Conservation (phyloP, 2,888 invertebrate species). For the Heteromurus nitidus region DNA sequence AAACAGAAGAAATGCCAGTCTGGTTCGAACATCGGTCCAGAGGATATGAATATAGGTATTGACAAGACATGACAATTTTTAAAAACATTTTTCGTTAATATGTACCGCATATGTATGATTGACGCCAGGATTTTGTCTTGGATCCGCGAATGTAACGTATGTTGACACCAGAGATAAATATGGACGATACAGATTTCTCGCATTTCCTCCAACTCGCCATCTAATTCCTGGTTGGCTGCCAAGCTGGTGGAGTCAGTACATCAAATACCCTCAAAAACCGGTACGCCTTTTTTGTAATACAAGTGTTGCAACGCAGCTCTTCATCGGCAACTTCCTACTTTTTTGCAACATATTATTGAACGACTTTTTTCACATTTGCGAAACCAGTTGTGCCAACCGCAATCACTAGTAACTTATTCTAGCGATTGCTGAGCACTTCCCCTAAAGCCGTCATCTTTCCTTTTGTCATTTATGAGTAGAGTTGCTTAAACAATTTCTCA, state of each 20-base stretch:
- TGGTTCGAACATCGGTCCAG: conserved; percentile 82
- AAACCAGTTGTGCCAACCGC: too few relatives aligned
- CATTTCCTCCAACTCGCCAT: conserved; percentile 93
- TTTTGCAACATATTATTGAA: too few relatives aligned
- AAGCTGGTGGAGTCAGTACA: conserved; percentile 95
- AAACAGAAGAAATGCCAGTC: conserved; percentile 81
- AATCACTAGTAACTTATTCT: too few relatives aligned
- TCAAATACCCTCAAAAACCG: conserved; percentile 92
- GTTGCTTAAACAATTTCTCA: too few relatives aligned
- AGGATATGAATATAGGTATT: conserved; percentile 92
- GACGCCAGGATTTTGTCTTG: conserved; percentile 86
- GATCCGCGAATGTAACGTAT: conserved; percentile 87
- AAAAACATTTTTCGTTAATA: conserved; percentile 43
- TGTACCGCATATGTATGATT: too few relatives aligned
- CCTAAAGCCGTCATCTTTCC: too few relatives aligned
- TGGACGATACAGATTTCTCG: conserved; percentile 92
- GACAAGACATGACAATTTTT: background rate
- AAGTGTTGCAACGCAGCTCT: too few relatives aligned
- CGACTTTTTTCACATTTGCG: too few relatives aligned
- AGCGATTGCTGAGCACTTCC: too few relatives aligned
- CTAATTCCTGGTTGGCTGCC: conserved; percentile 89
- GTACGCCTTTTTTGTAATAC: too few relatives aligned
- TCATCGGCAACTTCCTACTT: too few relatives aligned
- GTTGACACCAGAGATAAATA: conserved; percentile 90
- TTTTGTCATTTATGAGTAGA: too few relatives aligned